A percentile compares a stretch with the other conserved stretches of the same genome.
These are phyloP conservation scores for Sandelia bainsii DNA, from an alignment of 2,797 vertebrate genomes.

Conservation along the genomic window DNA sequence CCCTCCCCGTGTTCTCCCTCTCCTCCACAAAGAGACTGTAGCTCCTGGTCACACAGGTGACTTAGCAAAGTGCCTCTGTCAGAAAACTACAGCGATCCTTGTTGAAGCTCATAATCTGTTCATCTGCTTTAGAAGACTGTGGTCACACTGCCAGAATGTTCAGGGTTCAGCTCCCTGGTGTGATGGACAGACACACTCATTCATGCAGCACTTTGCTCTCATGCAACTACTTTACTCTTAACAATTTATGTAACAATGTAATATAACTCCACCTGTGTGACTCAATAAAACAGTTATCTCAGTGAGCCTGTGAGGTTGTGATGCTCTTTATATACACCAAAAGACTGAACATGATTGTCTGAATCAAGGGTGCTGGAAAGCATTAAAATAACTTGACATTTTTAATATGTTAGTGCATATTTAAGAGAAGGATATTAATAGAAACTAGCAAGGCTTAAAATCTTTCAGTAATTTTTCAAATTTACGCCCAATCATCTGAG, in stretches of 20 bases:
- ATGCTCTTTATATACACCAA: neutral
- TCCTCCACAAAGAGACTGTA: neutral
- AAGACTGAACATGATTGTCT: too few relatives aligned
- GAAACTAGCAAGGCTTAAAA: too few relatives aligned
- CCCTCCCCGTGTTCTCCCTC: neutral
- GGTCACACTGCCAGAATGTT: slow-evolving; percentile 5
- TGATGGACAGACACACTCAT: neutral
- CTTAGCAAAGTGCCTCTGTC: slow-evolving; percentile 18
- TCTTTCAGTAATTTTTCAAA: too few relatives aligned
- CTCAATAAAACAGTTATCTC: neutral
- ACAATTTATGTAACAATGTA: neutral
- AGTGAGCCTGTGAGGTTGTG: neutral
- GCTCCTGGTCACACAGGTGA: slow-evolving; percentile 2
- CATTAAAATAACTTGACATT: neutral
- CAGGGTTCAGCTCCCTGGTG: slow-evolving; percentile 21
- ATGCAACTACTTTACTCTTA: slow-evolving; percentile 4
- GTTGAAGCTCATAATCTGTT: slow-evolving; percentile 18
- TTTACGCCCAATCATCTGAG: too few relatives aligned
- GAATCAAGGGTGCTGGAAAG: too few relatives aligned
- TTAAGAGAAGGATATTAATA: too few relatives aligned
- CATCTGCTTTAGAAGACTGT: slow-evolving; percentile 1
- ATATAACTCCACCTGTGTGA: neutral
- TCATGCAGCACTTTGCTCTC: slow-evolving; percentile 7
- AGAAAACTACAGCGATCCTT: slow-evolving; percentile 10
- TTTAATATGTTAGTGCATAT: neutral